Conservation (phyloP, 2,888 invertebrate genomes). For the Platycheirus rosarum region DNA sequence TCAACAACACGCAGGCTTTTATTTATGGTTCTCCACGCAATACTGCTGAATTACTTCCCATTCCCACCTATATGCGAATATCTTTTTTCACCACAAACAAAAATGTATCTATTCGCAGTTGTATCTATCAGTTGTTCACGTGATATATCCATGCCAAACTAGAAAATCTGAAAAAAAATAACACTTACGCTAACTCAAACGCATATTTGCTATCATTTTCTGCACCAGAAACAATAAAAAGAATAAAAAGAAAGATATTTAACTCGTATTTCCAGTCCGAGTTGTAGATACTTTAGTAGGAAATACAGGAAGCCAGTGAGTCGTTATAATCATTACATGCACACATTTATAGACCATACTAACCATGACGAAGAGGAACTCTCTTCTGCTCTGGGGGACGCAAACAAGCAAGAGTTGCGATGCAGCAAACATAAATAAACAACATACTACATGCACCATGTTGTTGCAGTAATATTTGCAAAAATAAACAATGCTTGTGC, state of each 20-base stretch:
- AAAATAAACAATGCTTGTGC: conserved; percentile 6
- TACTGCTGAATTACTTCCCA: conserved; percentile 8
- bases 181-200: conserved; percentile 10
- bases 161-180: not conserved
- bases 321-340: too few relatives aligned
- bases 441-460: conserved; percentile 4
- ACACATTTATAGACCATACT: too few relatives aligned
- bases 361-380: not conserved
- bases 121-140: conserved; percentile 15
- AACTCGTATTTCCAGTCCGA: conserved; percentile 10
- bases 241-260: not conserved
- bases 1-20: conserved; percentile 11
- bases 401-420: not conserved
- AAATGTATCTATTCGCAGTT: not conserved
- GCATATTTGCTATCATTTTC: conserved; percentile 1
- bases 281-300: too few relatives aligned
- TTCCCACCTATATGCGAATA: conserved; percentile 4
- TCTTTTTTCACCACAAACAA: conserved; percentile 10
- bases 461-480: conserved; percentile 1
- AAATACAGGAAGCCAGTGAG: not conserved
- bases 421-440: conserved; percentile 14
- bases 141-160: conserved; percentile 1
- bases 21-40: conserved; percentile 17
- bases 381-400: not conserved
- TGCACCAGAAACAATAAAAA: not conserved